Conservation (phyloP, 30 jellyfish, hydroid and myxozoan species). For the Rhopilema esculentum region DNA sequence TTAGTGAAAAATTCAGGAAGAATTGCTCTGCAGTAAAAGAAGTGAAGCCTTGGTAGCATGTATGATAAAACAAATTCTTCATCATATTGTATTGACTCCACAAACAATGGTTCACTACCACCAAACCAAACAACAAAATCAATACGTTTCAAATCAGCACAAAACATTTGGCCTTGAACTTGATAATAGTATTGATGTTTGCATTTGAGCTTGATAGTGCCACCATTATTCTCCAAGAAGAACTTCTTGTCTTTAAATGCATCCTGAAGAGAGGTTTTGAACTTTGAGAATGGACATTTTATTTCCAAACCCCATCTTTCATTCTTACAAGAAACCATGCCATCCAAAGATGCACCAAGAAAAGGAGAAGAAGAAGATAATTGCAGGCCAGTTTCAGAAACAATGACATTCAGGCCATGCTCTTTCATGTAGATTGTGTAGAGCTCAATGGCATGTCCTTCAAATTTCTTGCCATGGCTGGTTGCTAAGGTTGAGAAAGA, state of each 20-base stretch:
- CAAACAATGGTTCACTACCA: conserved; percentile 22
- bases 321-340: not conserved
- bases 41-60: not conserved
- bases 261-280: conserved; percentile 19
- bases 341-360: conserved; percentile 34
- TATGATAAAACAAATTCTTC: not conserved
- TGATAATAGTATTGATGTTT: conserved; percentile 29
- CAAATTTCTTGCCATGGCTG: conserved; percentile 34
- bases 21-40: conserved; percentile 10
- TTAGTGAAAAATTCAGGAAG: conserved; percentile 12
- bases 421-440: conserved; percentile 4
- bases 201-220: not conserved
- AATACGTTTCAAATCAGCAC: conserved; percentile 15
- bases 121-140: conserved; percentile 49
- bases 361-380: conserved; percentile 18
- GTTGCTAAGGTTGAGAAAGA: conserved; percentile 23
- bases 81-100: conserved; percentile 5
- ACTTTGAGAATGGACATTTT: conserved; percentile 44
- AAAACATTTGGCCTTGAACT: conserved; percentile 53
- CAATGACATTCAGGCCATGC: conserved; percentile 1
- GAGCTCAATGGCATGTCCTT: conserved; percentile 34
- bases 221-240: conserved; percentile 2
- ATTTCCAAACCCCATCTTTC: conserved; percentile 32
- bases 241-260: conserved; percentile 38
- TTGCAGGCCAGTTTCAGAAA: conserved; percentile 20